Base-by-base conservation (phyloP, 2,888 invertebrate species). In the Plagodis pulveraria region DNA sequence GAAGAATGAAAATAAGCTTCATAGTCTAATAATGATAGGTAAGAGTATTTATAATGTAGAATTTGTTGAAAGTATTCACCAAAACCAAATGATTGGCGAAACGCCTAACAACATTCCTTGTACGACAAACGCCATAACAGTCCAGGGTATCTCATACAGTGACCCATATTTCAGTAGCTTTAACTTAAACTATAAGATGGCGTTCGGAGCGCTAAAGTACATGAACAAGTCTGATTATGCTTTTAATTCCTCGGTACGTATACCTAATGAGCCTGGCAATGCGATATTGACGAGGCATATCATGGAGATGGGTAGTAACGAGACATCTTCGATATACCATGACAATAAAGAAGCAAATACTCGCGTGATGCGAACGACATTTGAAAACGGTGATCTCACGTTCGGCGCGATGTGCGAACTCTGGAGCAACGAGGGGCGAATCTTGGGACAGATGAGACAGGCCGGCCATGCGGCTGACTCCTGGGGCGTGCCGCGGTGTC, bases 191-290 rank as follows among this genome's bases (percentile, higher is more conserved):
- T 89, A 90, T 91, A 93, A 93, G 91, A 90, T 91, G 91, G 92
- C 89, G 91, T 91, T 85, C 66, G 86, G 84, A 87, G 89, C 90
- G 90, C 92, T 91, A 83, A 86, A 89, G 89, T 89, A 91, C 90
- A 90, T 91, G 90, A 92, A 93, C 92, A 93, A 93, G 93, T 93
- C 93, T 93, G 93, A 93, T 93, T 93, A 93, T 91, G 93, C 93
- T 93, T 93, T 93, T 93, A 93, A 93, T 91, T 88, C 91, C 89
- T 92, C 91, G 88, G 91, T 92, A 93, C 91, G 88, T 93, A 89
- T 87, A 90, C 86, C 83, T 86, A 84, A 89, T 86, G 91, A 91
- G 88, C 87, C 89, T 90, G 88, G 87, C 85, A 84, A 89, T 62
- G 60, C 62, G 56, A 51, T 62, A 54, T 56, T 61, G 66, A 65